These are phyloP conservation scores for Athalia circularis DNA, from an alignment of 2,888 invertebrate species.

Conservation along the genomic window DNA sequence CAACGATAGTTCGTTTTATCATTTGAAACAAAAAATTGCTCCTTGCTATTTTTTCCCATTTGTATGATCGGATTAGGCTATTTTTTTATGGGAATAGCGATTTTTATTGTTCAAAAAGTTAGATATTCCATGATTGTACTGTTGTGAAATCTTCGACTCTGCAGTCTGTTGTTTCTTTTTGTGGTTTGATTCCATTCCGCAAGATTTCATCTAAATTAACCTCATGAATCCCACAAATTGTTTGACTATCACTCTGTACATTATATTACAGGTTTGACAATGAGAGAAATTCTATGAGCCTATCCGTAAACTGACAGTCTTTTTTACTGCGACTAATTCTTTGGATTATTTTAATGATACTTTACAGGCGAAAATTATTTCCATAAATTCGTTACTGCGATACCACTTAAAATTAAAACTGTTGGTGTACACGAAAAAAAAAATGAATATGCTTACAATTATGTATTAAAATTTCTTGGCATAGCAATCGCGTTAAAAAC, in stretches of 20 bases:
- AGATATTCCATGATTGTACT: too few species aligned
- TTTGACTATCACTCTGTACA: neutral
- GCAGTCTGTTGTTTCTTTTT: slow-evolving; percentile 10
- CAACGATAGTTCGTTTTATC: neutral
- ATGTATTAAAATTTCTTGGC: too few species aligned
- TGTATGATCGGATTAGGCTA: too few species aligned
- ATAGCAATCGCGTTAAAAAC: too few species aligned
- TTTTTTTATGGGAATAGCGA: too few species aligned
- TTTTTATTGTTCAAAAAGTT: too few species aligned
- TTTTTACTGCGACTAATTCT: neutral
- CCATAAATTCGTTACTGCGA: neutral
- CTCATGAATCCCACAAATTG: slow-evolving; percentile 31
- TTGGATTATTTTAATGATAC: neutral
- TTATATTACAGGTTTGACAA: neutral
- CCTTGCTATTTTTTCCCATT: too few species aligned
- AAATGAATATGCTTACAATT: too few species aligned
- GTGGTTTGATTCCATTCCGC: slow-evolving; percentile 40
- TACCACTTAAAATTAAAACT: neutral
- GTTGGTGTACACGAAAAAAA: too few species aligned
- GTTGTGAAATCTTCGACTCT: slow-evolving; percentile 32
- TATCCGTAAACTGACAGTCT: neutral
- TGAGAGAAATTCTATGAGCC: neutral
- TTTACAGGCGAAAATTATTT: too few species aligned
- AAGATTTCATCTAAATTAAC: slow-evolving; percentile 33
- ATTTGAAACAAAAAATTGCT: too few species aligned